Base-by-base conservation (phyloP, 1,140 invertebrate species). In the Lucilia cuprina region DNA sequence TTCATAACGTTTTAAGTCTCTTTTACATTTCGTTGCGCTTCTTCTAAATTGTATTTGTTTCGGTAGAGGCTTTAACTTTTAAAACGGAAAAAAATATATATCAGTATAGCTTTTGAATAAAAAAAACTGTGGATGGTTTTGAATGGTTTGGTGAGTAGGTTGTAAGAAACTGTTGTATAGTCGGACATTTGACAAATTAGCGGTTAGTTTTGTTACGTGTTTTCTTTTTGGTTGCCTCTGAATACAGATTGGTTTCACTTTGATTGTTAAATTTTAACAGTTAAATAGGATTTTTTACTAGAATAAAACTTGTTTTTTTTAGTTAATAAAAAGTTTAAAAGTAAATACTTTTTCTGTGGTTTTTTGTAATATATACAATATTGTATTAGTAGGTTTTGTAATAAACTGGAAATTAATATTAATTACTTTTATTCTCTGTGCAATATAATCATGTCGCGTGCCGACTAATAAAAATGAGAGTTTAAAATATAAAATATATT, bases 121-220 rank as follows among this genome's bases (percentile, higher is more conserved):
- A n/a, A 65, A 7, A 19, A 7, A 10, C 7, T 70, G 19, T 70
- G 65, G 5, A 2, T 55, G 7, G 50, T 12, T 12, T 55, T 55
- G 50, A 55, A 41, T 41, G 41, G 41, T 8, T 10, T 41, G 7
- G 50, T 55, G 13, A 55, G 50, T 55, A 5, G 17, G 50, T 12
- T 55, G 8, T 14, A 14, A 70, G 7, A 19, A 70, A 70, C 49
- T 41, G 35, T 80, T 9, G 50, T 41, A 80, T 80, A 19, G 77
- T 80, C 77, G 77, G 77, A 80, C 77, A 80, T 80, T 80, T 80
- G 77, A 80, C 77, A 80, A 80, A 80, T 80, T 80, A 80, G 77
- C 14, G 77, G 77, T 80, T 80, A 19, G 41, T 41, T 41, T 41
- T 17, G 77, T 49, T 25, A 34, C 41, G 47, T 80, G n/a, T 25